Percentiles rank a stretch among this genome's conserved stretches.
phyloP scores from a whole-genome alignment of 2,888 invertebrate genomes.

The Drosophila quasianomalipes region DNA sequence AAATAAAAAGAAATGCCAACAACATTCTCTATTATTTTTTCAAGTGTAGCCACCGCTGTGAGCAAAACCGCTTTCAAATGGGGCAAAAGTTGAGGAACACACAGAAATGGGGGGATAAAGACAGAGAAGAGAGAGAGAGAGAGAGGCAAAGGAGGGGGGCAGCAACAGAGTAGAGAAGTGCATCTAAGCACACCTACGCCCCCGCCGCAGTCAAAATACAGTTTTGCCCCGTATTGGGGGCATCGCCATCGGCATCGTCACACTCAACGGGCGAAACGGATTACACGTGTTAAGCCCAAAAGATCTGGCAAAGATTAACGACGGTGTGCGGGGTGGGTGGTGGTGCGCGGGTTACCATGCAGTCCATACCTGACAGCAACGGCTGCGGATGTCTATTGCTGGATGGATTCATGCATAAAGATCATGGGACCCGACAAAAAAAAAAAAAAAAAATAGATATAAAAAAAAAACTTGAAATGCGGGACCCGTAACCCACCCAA shows the following conservation, averaged over 20 bases:
- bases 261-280: slow-evolving; percentile 48
- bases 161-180: slow-evolving; percentile 18
- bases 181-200: slow-evolving; percentile 39
- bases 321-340: too few species aligned
- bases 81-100: not conserved
- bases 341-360: slow-evolving; percentile 17
- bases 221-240: slow-evolving; percentile 6
- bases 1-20: not conserved
- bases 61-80: slow-evolving; percentile 29
- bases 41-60: slow-evolving; percentile 2
- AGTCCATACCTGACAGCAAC: slow-evolving; percentile 58
- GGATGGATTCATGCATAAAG: slow-evolving; percentile 31
- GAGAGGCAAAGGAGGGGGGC: not conserved
- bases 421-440: not conserved
- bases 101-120: not conserved
- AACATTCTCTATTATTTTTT: not conserved
- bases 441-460: not conserved
- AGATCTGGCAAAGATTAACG: slow-evolving; percentile 51
- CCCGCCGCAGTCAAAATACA: slow-evolving; percentile 2
- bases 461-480: not conserved
- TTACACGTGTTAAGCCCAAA: slow-evolving; percentile 61
- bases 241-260: slow-evolving; percentile 33
- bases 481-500: not conserved
- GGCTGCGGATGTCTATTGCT: slow-evolving; percentile 56
- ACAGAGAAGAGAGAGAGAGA: not conserved